A percentile compares a stretch with the other conserved stretches of the same genome.
Conservation (phyloP, 2,888 invertebrate genomes). For the Bugulina stolonifera region DNA sequence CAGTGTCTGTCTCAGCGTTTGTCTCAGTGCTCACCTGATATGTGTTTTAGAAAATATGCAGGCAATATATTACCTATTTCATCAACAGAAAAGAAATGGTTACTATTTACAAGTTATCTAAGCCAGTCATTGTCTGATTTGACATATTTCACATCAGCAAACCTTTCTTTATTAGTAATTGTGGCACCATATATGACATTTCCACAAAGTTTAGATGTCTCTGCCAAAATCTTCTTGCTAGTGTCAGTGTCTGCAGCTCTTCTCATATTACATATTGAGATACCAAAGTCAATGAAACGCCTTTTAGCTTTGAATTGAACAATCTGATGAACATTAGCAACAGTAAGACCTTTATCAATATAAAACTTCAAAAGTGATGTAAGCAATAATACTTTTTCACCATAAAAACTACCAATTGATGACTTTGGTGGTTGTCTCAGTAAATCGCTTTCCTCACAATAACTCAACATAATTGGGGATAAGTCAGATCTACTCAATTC, state of each 20-base stretch:
- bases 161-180: neutral
- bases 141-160: neutral
- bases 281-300: neutral
- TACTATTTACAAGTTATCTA: neutral
- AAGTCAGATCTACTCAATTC: neutral
- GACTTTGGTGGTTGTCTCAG: neutral
- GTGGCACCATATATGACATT: neutral
- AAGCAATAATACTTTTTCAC: neutral
- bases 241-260: neutral
- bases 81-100: neutral
- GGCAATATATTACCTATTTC: neutral
- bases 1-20: too few relatives aligned
- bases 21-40: too few relatives aligned
- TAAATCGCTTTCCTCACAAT: neutral
- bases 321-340: neutral
- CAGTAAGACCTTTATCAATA: neutral
- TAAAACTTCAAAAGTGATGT: neutral
- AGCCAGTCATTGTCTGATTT: neutral
- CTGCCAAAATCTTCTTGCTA: neutral
- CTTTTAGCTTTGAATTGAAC: neutral
- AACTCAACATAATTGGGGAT: neutral
- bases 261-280: neutral
- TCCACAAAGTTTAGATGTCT: neutral
- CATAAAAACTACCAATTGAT: neutral
- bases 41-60: too few relatives aligned